These are phyloP conservation scores for Acanthosoma haemorrhoidale DNA, from an alignment of 2,888 invertebrate species.

Conservation along the genomic window DNA sequence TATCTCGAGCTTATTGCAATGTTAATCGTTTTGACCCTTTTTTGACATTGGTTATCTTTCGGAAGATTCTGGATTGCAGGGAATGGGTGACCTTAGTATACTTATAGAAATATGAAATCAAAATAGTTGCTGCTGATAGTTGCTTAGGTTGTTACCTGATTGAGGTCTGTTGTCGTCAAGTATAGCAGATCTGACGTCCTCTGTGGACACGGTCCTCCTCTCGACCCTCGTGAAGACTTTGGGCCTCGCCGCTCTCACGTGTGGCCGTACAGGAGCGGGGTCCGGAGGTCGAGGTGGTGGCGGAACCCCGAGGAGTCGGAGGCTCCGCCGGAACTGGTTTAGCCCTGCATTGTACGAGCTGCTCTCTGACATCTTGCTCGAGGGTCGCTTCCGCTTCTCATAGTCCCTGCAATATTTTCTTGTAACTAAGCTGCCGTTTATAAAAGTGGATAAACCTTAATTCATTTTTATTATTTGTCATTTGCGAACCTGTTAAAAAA, in stretches of 20 bases:
- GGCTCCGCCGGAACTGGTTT: slow-evolving; percentile 40
- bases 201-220: slow-evolving; percentile 40
- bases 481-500: too few species aligned
- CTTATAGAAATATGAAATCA: too few species aligned
- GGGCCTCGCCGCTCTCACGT: neutral
- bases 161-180: slow-evolving; percentile 31
- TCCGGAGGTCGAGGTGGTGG: slow-evolving; percentile 11
- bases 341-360: neutral
- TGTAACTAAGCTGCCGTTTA: too few species aligned
- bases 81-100: too few species aligned
- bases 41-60: too few species aligned
- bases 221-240: slow-evolving; percentile 38
- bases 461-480: too few species aligned
- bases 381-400: slow-evolving; percentile 7
- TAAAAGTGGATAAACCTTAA: too few species aligned
- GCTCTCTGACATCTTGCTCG: slow-evolving; percentile 18
- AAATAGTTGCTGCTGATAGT: too few species aligned
- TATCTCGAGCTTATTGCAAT: too few species aligned
- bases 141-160: too few species aligned
- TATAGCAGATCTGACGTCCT: slow-evolving; percentile 38
- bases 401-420: neutral
- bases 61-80: too few species aligned
- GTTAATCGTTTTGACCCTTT: too few species aligned
- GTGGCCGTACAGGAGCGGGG: neutral
- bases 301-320: slow-evolving; percentile 41